Conservation (phyloP, 2,888 invertebrate species). For the Cancer borealis region DNA sequence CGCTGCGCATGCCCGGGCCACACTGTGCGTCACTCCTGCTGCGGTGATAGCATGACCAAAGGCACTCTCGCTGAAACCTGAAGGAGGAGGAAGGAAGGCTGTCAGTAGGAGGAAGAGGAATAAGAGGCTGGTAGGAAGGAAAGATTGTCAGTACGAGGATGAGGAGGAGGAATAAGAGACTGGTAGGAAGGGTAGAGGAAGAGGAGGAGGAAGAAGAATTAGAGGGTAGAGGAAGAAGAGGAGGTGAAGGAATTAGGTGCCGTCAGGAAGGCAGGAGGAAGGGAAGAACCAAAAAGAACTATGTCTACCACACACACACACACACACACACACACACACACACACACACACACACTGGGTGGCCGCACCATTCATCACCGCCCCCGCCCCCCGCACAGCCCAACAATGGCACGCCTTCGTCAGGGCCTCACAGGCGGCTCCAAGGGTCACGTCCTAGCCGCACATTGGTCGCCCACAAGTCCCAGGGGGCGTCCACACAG, state of each 20-base stretch:
- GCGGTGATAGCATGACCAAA: slow-evolving; percentile 93
- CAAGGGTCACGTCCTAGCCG: not conserved
- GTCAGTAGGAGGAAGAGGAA: not conserved
- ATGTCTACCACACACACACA: slow-evolving; percentile 4
- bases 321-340: slow-evolving; percentile 42
- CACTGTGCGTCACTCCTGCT: slow-evolving; percentile 92
- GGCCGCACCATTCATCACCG: not conserved
- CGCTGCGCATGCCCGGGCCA: slow-evolving; percentile 89
- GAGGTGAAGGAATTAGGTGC: not conserved
- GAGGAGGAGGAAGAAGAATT: not conserved
- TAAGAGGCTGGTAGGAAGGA: not conserved
- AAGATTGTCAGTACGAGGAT: not conserved
- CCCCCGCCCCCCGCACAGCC: not conserved
- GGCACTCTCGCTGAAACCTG: slow-evolving; percentile 94
- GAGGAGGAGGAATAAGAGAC: not conserved
- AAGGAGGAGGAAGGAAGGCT: not conserved
- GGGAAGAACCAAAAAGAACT: not conserved
- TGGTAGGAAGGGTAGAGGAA: not conserved
- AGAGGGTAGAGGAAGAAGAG: not conserved
- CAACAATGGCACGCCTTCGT: not conserved
- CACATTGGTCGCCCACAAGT: not conserved
- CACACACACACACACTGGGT: not conserved
- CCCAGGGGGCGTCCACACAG: not conserved
- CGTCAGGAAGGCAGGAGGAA: not conserved
- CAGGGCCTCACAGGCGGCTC: not conserved